phyloP scores from a whole-genome alignment of 2,888 invertebrate genomes.

The Ochlodes sylvanus region DNA sequence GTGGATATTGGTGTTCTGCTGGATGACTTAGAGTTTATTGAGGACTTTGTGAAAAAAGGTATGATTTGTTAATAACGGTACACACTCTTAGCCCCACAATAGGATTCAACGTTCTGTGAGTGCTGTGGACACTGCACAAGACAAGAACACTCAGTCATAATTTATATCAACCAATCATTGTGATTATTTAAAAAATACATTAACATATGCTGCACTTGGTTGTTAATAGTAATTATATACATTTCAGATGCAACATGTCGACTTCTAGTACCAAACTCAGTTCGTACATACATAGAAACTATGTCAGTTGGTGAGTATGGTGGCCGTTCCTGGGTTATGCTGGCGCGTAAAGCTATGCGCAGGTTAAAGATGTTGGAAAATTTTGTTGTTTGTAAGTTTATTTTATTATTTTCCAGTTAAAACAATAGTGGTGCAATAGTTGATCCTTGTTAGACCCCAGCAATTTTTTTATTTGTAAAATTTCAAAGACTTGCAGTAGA shows the following conservation, averaged over 20 bases:
- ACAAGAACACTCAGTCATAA: no score
- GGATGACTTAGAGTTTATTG: slow-evolving; percentile 49
- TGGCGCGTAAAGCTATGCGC: slow-evolving; percentile 51
- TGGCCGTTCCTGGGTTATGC: slow-evolving; percentile 47
- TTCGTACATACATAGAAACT: slow-evolving; percentile 44
- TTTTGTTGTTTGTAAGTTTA: slow-evolving; percentile 10
- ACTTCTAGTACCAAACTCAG: slow-evolving; percentile 49
- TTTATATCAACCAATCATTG: no score
- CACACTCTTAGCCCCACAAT: no score
- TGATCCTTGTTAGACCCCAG: not conserved
- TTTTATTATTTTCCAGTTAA: not conserved
- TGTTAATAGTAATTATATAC: not conserved
- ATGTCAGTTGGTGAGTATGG: slow-evolving; percentile 48
- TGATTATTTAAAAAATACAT: no score
- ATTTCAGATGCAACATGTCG: slow-evolving; percentile 52
- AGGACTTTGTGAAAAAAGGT: slow-evolving; percentile 50
- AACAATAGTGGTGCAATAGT: not conserved
- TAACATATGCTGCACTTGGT: no score
- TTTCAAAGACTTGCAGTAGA: no score
- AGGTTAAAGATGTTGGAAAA: slow-evolving; percentile 35
- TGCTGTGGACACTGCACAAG: no score
- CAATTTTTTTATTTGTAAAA: not conserved
- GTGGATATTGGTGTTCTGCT: slow-evolving; percentile 52
- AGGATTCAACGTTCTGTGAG: no score
- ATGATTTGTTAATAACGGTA: not conserved